phyloP scores from a whole-genome alignment of 37 sponge, comb jelly and placozoan genomes.

The Eunapius fragilis region DNA sequence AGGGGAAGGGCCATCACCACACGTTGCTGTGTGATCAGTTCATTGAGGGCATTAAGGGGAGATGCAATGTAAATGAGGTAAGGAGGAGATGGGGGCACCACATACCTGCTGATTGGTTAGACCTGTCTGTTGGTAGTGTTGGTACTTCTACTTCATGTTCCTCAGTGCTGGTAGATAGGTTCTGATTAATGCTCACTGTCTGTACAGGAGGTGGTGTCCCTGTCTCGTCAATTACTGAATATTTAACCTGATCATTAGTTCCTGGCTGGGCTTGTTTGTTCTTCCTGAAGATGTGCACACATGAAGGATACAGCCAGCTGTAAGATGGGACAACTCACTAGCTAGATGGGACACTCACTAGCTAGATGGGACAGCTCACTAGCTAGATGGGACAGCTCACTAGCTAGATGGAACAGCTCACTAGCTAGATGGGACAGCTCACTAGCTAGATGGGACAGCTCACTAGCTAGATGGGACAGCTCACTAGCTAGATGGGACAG shows the following conservation, averaged over 20 bases:
- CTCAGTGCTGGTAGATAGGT: too few species aligned
- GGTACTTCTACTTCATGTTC: too few species aligned
- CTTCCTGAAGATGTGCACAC: not conserved
- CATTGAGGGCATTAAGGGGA: constrained; percentile 76
- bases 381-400: not conserved
- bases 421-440: not conserved
- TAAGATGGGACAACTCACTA: too few species aligned
- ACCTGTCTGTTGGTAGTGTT: not conserved
- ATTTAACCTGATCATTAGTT: not conserved
- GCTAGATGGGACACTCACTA: too few species aligned
- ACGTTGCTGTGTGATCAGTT: too few species aligned
- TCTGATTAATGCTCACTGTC: not conserved
- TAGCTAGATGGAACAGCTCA: not conserved
- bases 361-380: too few species aligned
- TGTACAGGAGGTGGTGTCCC: not conserved
- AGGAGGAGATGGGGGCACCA: not conserved
- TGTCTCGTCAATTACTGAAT: not conserved
- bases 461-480: not conserved
- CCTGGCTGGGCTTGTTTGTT: not conserved
- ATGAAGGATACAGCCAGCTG: too few species aligned
- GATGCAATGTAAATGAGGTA: not conserved
- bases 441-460: not conserved
- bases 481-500: not conserved
- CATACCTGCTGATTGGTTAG: not conserved
- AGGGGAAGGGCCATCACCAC: too few species aligned